Evolutionary conservation across 2,888 invertebrate genomes (phyloP), one percentile per base, ranked within the genome.

Genomic region (Cenopis cana): DNA sequence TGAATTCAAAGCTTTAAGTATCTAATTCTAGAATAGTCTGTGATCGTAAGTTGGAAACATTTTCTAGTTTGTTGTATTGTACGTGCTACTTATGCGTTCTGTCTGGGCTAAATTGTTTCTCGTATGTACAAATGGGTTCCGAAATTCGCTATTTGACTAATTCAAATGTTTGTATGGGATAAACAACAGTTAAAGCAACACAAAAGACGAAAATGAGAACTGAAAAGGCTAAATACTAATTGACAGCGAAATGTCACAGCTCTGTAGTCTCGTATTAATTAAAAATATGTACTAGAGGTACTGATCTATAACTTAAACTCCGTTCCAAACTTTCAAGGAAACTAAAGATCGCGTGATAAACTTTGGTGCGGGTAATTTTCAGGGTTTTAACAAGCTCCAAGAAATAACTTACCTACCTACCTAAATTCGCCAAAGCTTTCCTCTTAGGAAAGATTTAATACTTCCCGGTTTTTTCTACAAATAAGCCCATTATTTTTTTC

Each of bases 401-500:
- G 46, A 24, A 24, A 24, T 29, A 60, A 29, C 24, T 46, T 24
- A 29, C 24, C 18, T 59, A 10, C 17, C 11, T 41, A 20, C 54
- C 54, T 9, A 59, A 59, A 41, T 41, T 24, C 20, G 18, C 14
- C 2, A 41, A 38, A 11, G n/a, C n/a, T n/a, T n/a, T n/a, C n/a
- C n/a, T n/a, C n/a, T 18, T 18, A 17, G 46, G 46, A 56, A 56
- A 56, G 36, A 62, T 62, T 24, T 62, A 50, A 56, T 33, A 69
- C 24, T 50, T 50, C 50, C 20, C 36, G 14, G 41, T 14, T 69
- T 52, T 69, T 69, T 52, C 64, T 33, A 29, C 50, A 59, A 69
- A 69, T 65, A 64, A 69, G 50, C 52, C 61, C 36, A 24, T 49
- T 8, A 18, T 57, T 52, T 69, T 24, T 68, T 69, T 65, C 41